A percentile compares a stretch with the other conserved stretches of the same genome.
Evolutionary conservation across 2,113 vertebrate genomes (phyloP).

Genomic region (Coregonus clupeaformis): DNA sequence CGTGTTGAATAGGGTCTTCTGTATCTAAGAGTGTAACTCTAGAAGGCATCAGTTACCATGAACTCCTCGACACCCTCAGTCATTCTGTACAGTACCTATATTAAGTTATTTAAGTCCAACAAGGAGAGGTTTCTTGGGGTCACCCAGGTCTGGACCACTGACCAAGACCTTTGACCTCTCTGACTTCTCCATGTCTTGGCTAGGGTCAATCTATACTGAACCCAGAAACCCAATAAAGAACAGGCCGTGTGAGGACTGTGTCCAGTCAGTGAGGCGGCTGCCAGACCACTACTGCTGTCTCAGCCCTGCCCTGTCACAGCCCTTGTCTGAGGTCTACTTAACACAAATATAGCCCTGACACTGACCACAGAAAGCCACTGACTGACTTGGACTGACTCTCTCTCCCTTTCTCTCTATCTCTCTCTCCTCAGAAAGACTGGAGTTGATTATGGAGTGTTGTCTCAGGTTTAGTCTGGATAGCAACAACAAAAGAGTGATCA

Average conservation of each 20-base stretch:
- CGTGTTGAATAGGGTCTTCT: no score
- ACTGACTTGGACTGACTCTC: constrained; percentile 11
- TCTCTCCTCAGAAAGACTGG: constrained; percentile 8
- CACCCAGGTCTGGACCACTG: neutral
- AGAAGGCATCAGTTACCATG: neutral
- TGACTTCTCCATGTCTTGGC: neutral
- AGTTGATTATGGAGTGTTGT: constrained; percentile 57
- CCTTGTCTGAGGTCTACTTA: constrained; percentile 46
- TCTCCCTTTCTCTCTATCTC: constrained; percentile 8
- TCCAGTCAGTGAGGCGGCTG: constrained; percentile 9
- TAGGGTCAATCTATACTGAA: no score
- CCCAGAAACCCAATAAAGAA: neutral
- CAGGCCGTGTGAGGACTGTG: neutral
- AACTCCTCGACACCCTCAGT: neutral
- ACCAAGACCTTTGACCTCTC: neutral
- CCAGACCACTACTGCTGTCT: constrained; percentile 53
- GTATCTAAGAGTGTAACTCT: no score
- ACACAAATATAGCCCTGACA: constrained; percentile 47
- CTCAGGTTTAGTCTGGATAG: constrained; percentile 42
- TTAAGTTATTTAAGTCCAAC: neutral
- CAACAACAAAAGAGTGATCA: neutral
- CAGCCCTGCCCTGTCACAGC: constrained; percentile 34
- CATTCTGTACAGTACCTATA: neutral
- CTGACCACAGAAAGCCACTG: constrained; percentile 39
- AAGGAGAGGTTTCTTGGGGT: neutral